A percentile compares a stretch with the other conserved stretches of the same genome.
These are phyloP conservation scores for Ivindomyrus marchei DNA, from an alignment of 2,113 vertebrate species.

Conservation along the genomic window DNA sequence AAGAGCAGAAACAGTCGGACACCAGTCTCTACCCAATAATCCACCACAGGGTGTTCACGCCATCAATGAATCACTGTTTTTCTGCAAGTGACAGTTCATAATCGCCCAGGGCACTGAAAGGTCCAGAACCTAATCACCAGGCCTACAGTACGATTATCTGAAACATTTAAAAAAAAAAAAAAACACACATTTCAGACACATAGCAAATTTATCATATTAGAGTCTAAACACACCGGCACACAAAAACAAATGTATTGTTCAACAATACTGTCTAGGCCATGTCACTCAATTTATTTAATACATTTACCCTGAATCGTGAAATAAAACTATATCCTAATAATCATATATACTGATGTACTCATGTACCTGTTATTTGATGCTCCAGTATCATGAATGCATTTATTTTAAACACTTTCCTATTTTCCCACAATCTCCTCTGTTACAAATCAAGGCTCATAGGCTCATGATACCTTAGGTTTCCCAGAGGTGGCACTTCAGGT, in stretches of 20 bases:
- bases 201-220: background rate
- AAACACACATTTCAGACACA: background rate
- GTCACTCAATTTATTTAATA: background rate
- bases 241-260: background rate
- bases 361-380: background rate
- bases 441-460: too few species aligned
- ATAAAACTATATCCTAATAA: background rate
- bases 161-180: background rate
- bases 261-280: background rate
- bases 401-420: background rate
- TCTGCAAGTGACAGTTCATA: background rate
- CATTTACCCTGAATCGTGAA: background rate
- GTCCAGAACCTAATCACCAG: background rate
- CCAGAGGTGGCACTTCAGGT: background rate
- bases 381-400: background rate
- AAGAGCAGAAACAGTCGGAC: constrained; percentile 42
- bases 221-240: background rate
- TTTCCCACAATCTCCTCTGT: background rate
- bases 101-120: background rate
- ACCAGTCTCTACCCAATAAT: constrained; percentile 32
- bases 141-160: background rate
- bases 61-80: background rate
- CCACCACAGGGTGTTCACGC: constrained; percentile 10
- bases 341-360: background rate
- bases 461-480: background rate